Evolutionary conservation across 2,113 vertebrate genomes (phyloP).

Genomic region (Rana temporaria): DNA sequence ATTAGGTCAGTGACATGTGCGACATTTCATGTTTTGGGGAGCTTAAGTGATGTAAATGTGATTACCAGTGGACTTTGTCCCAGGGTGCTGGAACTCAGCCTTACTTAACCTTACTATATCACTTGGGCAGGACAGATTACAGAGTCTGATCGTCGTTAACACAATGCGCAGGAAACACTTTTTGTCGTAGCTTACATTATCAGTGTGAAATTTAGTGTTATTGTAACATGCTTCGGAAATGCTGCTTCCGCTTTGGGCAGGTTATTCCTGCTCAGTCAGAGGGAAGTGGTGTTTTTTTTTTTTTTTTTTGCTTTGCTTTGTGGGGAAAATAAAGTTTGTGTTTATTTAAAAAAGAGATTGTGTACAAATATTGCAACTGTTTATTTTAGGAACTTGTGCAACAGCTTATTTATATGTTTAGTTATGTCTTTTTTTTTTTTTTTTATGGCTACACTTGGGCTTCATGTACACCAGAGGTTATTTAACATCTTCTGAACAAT

Average conservation of each 20-base stretch:
- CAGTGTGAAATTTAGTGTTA: constrained; percentile 35
- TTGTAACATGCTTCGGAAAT: constrained; percentile 44
- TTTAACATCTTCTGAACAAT: no score
- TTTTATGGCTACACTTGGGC: no score
- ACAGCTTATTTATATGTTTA: no score
- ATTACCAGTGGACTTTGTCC: constrained; percentile 5
- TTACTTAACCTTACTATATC: constrained; percentile 16
- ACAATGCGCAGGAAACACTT: constrained; percentile 16
- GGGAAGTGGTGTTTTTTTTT: constrained; percentile 15
- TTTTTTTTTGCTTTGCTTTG: no score
- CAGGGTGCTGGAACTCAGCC: not conserved
- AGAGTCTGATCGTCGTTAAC: not conserved
- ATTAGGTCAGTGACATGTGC: not conserved
- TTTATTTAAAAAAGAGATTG: no score
- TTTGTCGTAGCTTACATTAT: constrained; percentile 21
- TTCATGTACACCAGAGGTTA: no score
- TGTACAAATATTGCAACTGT: no score
- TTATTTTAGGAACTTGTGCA: no score
- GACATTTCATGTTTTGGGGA: not conserved
- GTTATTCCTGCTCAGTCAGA: not conserved
- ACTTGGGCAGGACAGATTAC: not conserved
- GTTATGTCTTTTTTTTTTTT: no score
- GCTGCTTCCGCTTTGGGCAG: not conserved
- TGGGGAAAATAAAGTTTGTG: not conserved
- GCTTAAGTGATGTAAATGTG: not conserved